Evolutionary conservation across 2,797 vertebrate species (phyloP), one percentile per base, ranked within the genome.

Genomic region (Poecilia gillii): DNA sequence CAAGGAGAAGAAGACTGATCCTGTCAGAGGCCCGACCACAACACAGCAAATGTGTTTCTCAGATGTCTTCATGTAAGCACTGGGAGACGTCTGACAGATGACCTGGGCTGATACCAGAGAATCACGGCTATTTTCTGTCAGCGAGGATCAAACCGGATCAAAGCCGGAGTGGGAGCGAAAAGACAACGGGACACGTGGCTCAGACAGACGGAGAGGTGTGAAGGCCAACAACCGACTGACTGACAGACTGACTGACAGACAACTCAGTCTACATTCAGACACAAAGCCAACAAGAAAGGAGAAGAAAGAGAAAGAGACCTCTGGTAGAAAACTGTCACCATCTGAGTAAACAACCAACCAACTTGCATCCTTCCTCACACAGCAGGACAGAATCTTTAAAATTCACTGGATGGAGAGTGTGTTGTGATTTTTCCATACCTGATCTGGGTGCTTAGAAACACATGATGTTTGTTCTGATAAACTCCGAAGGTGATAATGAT

Each of bases 331-430:
- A 94, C 92, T 87, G 85, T 89, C 87, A 81, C 85, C 79, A 77
- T 94, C 93, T 94, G 92, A 93, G 91, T 87, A 94, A 95, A 95
- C 92, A 95, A 93, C 92, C 86, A 92, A 92, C 85, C 85, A 88
- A 87, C 83, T 59, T 4, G 81, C 87, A 85, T 90, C 85, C 86
- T 90, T 86, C 87, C 89, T 93, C 75, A n/a, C 86, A 91, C 92
- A 92, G 90, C 83, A 80, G 85, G 89, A 89, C 78, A 87, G 84
- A 88, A 84, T 91, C 85, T 89, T 94, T 77, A 88, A 88, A 90
- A 89, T 87, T 76, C 78, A 39, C 59, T 16, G 73, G 72, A 85
- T n/a, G 39, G 73, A 81, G 51, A 74, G 33, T 2, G 3, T 55
- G 41, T n/a, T 74, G 39, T 9, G 23, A 16, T 53, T 73, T 53